These are phyloP conservation scores for Montipora capitata DNA, from an alignment of 92 coral and sea anemone species.

Conservation along the genomic window DNA sequence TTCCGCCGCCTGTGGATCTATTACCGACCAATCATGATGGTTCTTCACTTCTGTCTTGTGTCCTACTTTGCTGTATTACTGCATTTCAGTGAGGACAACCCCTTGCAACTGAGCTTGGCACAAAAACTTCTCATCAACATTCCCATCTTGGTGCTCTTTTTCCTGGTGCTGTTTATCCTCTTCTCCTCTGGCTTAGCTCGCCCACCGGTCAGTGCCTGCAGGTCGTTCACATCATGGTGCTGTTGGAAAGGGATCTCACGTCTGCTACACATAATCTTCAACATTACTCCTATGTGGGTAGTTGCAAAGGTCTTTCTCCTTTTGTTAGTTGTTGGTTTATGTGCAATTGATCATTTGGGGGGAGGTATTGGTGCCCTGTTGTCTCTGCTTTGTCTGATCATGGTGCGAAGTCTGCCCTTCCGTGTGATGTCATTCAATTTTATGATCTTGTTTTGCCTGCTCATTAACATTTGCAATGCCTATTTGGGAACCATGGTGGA, in stretches of 20 bases:
- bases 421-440: slow-evolving; percentile 91
- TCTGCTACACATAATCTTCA: slow-evolving; percentile 80
- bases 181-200: slow-evolving; percentile 84
- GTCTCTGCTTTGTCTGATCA: slow-evolving; percentile 85
- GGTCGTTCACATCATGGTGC: slow-evolving; percentile 79
- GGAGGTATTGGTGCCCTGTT: slow-evolving; percentile 93
- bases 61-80: slow-evolving; percentile 77
- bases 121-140: slow-evolving; percentile 70
- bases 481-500: slow-evolving; percentile 89
- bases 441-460: slow-evolving; percentile 90
- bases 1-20: slow-evolving; percentile 94
- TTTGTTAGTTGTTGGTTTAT: slow-evolving; percentile 85
- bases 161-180: slow-evolving; percentile 74
- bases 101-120: slow-evolving; percentile 35
- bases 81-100: slow-evolving; percentile 62
- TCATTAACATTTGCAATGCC: slow-evolving; percentile 86
- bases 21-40: slow-evolving; percentile 92
- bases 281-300: slow-evolving; percentile 77
- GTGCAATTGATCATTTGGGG: slow-evolving; percentile 82
- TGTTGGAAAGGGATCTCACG: slow-evolving; percentile 77
- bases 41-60: slow-evolving; percentile 80
- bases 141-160: slow-evolving; percentile 72
- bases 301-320: slow-evolving; percentile 86
- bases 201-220: slow-evolving; percentile 83
- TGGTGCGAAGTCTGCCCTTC: slow-evolving; percentile 91